Conservation (phyloP, 2,888 invertebrate genomes). For the Thecocarcelia acutangulata region DNA sequence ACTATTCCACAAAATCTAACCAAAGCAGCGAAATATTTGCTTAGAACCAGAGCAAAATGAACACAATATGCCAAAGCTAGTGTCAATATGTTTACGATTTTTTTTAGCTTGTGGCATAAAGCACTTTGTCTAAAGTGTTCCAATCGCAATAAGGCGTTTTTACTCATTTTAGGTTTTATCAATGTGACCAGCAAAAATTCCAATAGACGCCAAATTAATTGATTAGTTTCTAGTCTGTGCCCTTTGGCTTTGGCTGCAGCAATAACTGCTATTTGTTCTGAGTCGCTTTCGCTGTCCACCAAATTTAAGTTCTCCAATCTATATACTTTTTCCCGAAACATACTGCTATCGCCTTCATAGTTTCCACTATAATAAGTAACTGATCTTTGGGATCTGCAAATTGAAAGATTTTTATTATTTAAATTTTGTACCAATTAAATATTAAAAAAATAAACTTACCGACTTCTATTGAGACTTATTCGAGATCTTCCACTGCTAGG, state of each 20-base stretch:
- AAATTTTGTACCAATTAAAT: neutral
- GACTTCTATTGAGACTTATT: conserved; percentile 24
- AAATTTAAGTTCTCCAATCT: conserved; percentile 51
- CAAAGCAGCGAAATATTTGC: neutral
- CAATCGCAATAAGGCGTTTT: conserved; percentile 29
- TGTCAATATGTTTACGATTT: conserved; percentile 25
- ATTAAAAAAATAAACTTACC: neutral
- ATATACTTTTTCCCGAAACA: conserved; percentile 50
- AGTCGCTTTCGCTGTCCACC: conserved; percentile 75
- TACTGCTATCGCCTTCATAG: conserved; percentile 75
- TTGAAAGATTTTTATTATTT: neutral
- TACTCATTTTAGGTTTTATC: conserved; percentile 6
- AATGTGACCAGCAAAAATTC: neutral
- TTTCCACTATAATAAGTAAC: conserved; percentile 67
- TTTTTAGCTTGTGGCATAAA: conserved; percentile 42
- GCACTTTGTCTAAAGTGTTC: conserved; percentile 45
- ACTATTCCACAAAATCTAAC: conserved; percentile 44
- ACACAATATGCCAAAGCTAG: conserved; percentile 11
- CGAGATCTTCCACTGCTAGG: conserved; percentile 47
- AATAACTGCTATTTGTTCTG: conserved; percentile 64
- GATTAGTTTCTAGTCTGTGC: no score
- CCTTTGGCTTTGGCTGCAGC: neutral
- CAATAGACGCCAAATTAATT: conserved; percentile 25
- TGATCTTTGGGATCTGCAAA: conserved; percentile 26
- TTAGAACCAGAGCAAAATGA: neutral